Base-by-base conservation (phyloP, 2,888 invertebrate genomes). In the Harpagoxenus sublaevis region DNA sequence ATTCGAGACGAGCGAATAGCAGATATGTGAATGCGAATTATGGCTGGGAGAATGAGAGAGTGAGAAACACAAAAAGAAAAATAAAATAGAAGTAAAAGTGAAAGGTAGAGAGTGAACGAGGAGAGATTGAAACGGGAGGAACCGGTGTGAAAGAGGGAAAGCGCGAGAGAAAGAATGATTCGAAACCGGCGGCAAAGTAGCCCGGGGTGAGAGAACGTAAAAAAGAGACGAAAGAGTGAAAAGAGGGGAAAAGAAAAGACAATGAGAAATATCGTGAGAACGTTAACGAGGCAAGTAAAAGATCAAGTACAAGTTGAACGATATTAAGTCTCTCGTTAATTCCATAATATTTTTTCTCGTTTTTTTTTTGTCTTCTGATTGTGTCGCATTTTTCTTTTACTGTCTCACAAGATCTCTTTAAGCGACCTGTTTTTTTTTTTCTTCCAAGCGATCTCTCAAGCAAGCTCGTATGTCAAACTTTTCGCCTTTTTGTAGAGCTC, bases 401-500 rank as follows among this genome's bases (percentile, higher is more conserved):
- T 73, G 9, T 74, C 78, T 57, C 83, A 31, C 53, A 45, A 12
- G 53, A 57, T 6, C 77, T 83, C 66, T 82, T 48, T 74, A 57
- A 75, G 53, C 84, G 57, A 62, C 71, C 78, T 68, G 10, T 63
- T 57, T 75, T 73, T 55, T 57, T 45, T 55, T n/a, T 85, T 65
- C 84, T 45, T 83, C 70, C 77, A 84, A 86, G 53, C 75, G 82
- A 82, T 55, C 51, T 74, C 70, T 60, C 87, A 84, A 87, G 79
- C 85, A 83, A 83, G 79, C 86, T 85, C 84, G 77, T 88, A 85
- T 86, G 82, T 84, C 88, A 84, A 86, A 68, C 83, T 86, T 81
- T 90, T 85, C 85, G 84, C 86, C 87, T 87, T 89, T 90, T 86
- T 78, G 77, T 90, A 87, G 83, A 84, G 63, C 63, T 84, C 87